phyloP scores from a whole-genome alignment of 2,797 vertebrate species.

The Apogon hyalosoma region DNA sequence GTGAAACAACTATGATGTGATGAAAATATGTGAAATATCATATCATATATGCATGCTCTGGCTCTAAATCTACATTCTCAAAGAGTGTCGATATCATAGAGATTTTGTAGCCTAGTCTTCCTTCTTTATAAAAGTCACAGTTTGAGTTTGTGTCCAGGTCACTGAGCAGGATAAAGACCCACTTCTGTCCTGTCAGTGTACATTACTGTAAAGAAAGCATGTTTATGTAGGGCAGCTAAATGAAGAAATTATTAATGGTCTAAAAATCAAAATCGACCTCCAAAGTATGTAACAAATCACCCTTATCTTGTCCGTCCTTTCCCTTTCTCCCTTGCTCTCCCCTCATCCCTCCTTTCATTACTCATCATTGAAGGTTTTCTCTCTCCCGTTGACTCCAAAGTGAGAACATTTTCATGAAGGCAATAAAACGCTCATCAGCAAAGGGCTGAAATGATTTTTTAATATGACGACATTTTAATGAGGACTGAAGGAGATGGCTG shows the following conservation, averaged over 20 bases:
- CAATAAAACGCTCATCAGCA: slow-evolving; percentile 82
- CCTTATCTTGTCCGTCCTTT: slow-evolving; percentile 60
- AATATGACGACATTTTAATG: slow-evolving; percentile 84
- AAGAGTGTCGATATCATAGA: not conserved
- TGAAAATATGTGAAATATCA: not conserved
- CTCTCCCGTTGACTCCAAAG: slow-evolving; percentile 60
- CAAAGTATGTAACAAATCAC: slow-evolving; percentile 58
- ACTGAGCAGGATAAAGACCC: slow-evolving; percentile 4
- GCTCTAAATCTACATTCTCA: too few relatives aligned
- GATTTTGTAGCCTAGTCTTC: not conserved
- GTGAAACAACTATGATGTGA: not conserved
- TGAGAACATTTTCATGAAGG: slow-evolving; percentile 75
- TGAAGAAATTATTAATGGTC: slow-evolving; percentile 50
- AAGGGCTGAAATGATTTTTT: slow-evolving; percentile 78
- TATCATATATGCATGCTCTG: not conserved
- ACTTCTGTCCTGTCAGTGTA: not conserved
- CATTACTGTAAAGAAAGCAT: slow-evolving; percentile 17
- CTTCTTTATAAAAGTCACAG: not conserved
- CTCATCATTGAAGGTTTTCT: slow-evolving; percentile 56
- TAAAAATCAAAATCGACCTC: slow-evolving; percentile 56
- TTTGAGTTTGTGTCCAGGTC: slow-evolving; percentile 19
- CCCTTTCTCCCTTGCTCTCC: slow-evolving; percentile 27
- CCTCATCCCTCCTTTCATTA: slow-evolving; percentile 61
- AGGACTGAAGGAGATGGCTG: slow-evolving; percentile 77
- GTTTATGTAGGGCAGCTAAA: slow-evolving; percentile 41